Evolutionary conservation across 2,797 vertebrate genomes (phyloP).

Genomic region (Luscinia megarhynchos): DNA sequence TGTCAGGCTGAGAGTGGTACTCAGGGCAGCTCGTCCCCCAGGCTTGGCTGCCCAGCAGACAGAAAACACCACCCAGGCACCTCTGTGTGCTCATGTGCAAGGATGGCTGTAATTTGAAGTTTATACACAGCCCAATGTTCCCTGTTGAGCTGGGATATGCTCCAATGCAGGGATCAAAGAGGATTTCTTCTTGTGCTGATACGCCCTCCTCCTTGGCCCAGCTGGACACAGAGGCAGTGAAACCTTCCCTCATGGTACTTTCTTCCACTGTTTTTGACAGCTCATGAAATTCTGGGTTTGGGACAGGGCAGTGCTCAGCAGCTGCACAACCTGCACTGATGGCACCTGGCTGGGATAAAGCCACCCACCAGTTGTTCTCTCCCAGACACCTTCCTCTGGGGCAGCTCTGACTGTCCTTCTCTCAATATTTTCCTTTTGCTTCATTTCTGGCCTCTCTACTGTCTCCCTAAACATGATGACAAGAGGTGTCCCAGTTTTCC

Average conservation of each 20-base stretch:
- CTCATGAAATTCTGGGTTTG: neutral
- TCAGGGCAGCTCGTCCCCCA: neutral
- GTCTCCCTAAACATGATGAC: neutral
- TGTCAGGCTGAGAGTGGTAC: rapidly evolving
- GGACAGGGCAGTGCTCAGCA: neutral
- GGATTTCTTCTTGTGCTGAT: neutral
- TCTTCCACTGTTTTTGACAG: neutral
- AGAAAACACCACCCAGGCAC: neutral
- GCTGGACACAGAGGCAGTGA: neutral
- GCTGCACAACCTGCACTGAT: neutral
- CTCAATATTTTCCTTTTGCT: neutral
- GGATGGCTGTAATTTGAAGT: neutral
- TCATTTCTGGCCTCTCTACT: neutral
- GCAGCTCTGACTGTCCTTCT: neutral
- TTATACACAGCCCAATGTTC: neutral
- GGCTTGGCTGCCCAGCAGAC: neutral
- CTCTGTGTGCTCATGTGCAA: neutral
- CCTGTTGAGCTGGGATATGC: neutral
- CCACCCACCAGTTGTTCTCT: rapidly evolving
- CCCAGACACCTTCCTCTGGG: neutral
- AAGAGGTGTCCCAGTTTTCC: neutral
- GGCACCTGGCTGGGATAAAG: neutral
- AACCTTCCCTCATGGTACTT: neutral
- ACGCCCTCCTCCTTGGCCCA: neutral
- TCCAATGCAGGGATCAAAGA: neutral